Conservation (phyloP, 1,140 invertebrate genomes). For the Tetragonula clypearis region DNA sequence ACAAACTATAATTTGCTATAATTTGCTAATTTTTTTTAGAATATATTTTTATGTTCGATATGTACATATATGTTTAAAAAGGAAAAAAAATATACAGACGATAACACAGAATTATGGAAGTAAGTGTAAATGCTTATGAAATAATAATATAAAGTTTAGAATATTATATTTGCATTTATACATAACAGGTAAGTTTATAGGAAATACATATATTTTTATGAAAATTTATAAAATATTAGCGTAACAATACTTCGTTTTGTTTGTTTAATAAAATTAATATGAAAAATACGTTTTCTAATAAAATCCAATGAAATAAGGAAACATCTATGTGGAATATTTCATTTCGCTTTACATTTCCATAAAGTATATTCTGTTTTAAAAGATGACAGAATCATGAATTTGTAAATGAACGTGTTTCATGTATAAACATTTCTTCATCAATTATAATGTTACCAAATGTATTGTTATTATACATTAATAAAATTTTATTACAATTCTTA, state of each 20-base stretch:
- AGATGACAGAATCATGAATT: neutral
- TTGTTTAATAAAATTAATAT: neutral
- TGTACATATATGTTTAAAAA: slow-evolving; percentile 3
- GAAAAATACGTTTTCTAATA: neutral
- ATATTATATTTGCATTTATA: neutral
- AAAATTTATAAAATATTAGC: neutral
- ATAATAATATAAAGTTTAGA: neutral
- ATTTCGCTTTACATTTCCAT: neutral
- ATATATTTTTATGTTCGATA: slow-evolving; percentile 9
- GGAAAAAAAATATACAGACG: neutral
- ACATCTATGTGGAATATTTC: neutral
- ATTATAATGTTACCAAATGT: slow-evolving; percentile 1
- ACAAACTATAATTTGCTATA: neutral
- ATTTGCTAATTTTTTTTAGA: neutral
- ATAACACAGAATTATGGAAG: neutral
- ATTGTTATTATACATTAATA: slow-evolving; percentile 19
- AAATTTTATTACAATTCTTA: slow-evolving; percentile 16
- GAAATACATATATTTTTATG: slow-evolving; percentile 3
- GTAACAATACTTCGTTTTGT: neutral
- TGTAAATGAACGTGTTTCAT: slow-evolving; percentile 4
- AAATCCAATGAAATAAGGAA: neutral
- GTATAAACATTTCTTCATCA: neutral
- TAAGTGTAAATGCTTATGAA: neutral
- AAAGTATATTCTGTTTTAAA: neutral
- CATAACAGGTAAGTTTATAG: slow-evolving; percentile 20